Evolutionary conservation across 2,888 invertebrate genomes (phyloP).

Genomic region (Mesorhabditis spiculigera): DNA sequence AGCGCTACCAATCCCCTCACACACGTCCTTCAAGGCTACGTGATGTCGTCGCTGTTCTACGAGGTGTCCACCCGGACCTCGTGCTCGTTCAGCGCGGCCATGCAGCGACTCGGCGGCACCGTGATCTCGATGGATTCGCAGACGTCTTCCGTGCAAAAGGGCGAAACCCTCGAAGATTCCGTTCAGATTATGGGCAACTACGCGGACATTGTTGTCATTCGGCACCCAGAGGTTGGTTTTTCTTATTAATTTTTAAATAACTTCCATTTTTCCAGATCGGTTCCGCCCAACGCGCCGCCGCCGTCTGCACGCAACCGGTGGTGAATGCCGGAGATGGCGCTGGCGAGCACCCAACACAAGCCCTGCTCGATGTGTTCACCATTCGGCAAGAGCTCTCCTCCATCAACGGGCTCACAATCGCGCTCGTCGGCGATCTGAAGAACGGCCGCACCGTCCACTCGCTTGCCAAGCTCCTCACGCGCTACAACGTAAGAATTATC

Average conservation of each 20-base stretch:
- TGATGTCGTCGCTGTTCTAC: slow-evolving; percentile 93
- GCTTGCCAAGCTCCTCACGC: slow-evolving; percentile 82
- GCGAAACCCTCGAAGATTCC: slow-evolving; percentile 80
- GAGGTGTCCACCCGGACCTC: slow-evolving; percentile 95
- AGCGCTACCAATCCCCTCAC: slow-evolving; percentile 79
- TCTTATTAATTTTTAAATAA: too few relatives aligned
- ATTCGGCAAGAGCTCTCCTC: slow-evolving; percentile 98
- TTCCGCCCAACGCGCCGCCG: slow-evolving; percentile 69
- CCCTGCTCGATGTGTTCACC: slow-evolving; percentile 91
- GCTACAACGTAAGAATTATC: slow-evolving; percentile 70
- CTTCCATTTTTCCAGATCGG: too few relatives aligned
- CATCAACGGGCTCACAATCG: slow-evolving; percentile 91
- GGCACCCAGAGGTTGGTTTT: slow-evolving; percentile 82
- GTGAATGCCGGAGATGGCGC: slow-evolving; percentile 96
- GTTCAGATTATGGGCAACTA: slow-evolving; percentile 65
- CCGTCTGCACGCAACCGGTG: slow-evolving; percentile 61
- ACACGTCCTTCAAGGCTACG: slow-evolving; percentile 81
- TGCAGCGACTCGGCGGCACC: slow-evolving; percentile 89
- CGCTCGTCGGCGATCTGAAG: slow-evolving; percentile 95
- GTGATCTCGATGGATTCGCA: slow-evolving; percentile 78
- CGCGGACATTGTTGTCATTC: slow-evolving; percentile 77
- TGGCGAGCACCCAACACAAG: slow-evolving; percentile 96
- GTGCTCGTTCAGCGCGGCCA: slow-evolving; percentile 92
- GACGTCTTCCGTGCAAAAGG: slow-evolving; percentile 86
- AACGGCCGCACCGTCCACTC: slow-evolving; percentile 98